Evolutionary conservation across 2,888 invertebrate species (phyloP).

Genomic region (Eucriotettix oculatus): DNA sequence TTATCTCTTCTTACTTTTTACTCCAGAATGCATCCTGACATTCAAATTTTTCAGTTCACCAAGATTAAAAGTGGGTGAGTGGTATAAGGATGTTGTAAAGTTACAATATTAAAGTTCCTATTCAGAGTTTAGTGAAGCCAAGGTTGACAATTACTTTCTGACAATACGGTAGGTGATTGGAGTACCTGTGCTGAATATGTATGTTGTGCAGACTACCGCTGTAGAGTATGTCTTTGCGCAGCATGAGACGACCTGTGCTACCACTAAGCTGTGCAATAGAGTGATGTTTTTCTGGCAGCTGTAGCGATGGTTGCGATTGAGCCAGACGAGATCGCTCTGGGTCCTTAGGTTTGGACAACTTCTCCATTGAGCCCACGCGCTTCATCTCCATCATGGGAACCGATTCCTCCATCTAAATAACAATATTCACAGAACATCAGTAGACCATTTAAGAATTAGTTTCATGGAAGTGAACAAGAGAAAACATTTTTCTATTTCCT

Average conservation of each 20-base stretch:
- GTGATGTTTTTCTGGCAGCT: neutral
- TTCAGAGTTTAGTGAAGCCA: too few species aligned
- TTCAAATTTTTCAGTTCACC: too few species aligned
- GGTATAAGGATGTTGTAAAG: too few species aligned
- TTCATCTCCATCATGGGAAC: neutral
- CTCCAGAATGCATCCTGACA: too few species aligned
- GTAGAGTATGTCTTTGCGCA: constrained; percentile 77
- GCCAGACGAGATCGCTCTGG: constrained; percentile 33
- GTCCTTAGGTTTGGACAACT: neutral
- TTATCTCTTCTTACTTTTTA: too few species aligned
- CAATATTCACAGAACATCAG: too few species aligned
- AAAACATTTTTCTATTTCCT: too few species aligned
- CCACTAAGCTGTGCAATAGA: neutral
- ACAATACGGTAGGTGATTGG: neutral
- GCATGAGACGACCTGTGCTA: constrained; percentile 45
- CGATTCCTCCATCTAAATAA: neutral
- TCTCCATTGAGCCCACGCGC: neutral
- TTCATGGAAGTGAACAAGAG: too few species aligned
- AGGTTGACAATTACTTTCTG: too few species aligned
- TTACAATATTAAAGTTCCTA: too few species aligned
- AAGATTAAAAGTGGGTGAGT: too few species aligned
- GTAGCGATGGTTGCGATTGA: constrained; percentile 45
- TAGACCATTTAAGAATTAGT: too few species aligned
- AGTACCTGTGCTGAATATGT: constrained; percentile 5
- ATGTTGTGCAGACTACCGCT: constrained; percentile 54